Evolutionary conservation across 2,888 invertebrate species (phyloP), one percentile per base, ranked within the genome.

Genomic region (Vesta saturnalis): DNA sequence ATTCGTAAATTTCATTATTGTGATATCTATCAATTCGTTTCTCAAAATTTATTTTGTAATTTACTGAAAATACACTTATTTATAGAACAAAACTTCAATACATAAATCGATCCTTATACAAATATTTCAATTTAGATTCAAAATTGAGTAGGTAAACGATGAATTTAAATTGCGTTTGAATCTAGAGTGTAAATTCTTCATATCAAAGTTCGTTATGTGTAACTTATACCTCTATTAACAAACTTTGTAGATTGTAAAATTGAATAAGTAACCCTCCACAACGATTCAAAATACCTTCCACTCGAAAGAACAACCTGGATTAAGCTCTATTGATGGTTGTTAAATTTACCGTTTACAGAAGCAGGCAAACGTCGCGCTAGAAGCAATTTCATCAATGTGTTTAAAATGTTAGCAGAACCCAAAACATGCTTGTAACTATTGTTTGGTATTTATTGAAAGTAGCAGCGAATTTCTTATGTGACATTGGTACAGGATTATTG

Each of bases 301-400:
- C 70, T 60, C 68, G 78, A 73, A 70, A 73, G 75, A 64, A 64
- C 69, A 72, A 64, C 74, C 74, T 72, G 74, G 76, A 77, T 77
- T 77, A 72, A 72, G 67, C 74, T 68, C 73, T 74, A 72, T 79
- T 79, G 79, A 78, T 79, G 76, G 78, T 77, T 79, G 80, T 81
- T 81, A 78, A 81, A 81, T 81, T 81, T 80, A 80, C 78, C 80
- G 78, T 77, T 72, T 71, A 67, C 72, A 73, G 73, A 72, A 70
- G 70, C 63, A 55, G 22, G 60, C 67, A 56, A 59, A 69, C 64
- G 64, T 67, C 68, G 73, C 76, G 74, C 77, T 76, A 72, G 76
- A 74, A 66, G 73, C 72, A 64, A 66, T 68, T 72, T 70, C 62
- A 72, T 67, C 70, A 67, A 72, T 73, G 55, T 67, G 70, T 61